Evolutionary conservation across 2,888 invertebrate genomes (phyloP).

Genomic region (Drosophila sordidula): DNA sequence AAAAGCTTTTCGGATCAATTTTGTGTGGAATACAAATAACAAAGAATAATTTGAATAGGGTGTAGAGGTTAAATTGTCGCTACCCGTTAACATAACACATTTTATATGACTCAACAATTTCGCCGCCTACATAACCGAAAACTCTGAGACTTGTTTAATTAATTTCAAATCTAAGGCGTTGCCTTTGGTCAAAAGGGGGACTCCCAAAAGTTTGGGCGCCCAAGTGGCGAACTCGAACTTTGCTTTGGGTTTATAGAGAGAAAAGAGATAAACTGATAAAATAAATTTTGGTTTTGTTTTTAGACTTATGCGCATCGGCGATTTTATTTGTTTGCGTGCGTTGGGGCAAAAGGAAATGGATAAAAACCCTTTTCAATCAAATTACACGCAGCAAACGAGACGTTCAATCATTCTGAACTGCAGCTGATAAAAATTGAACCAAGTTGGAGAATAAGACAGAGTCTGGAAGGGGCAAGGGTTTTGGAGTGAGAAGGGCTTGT

Average conservation of each 20-base stretch:
- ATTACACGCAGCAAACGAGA: slow-evolving; percentile 52
- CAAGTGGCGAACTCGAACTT: slow-evolving; percentile 29
- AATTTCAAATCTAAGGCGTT: slow-evolving; percentile 33
- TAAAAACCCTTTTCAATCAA: slow-evolving; percentile 74
- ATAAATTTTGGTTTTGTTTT: slow-evolving; percentile 27
- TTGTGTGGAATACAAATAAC: neutral
- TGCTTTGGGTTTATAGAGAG: slow-evolving; percentile 4
- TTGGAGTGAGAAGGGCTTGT: no score
- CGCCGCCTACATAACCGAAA: neutral
- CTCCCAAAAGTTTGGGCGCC: slow-evolving; percentile 11
- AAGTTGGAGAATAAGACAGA: neutral
- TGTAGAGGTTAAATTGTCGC: neutral
- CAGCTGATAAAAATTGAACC: slow-evolving; percentile 22
- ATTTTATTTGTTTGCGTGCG: slow-evolving; percentile 62
- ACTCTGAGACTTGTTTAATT: slow-evolving; percentile 46
- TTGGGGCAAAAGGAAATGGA: slow-evolving; percentile 2
- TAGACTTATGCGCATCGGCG: slow-evolving; percentile 51
- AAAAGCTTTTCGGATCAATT: neutral
- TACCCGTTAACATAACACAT: neutral
- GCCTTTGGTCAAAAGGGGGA: slow-evolving; percentile 3
- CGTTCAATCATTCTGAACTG: slow-evolving; percentile 60
- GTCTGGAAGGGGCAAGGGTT: neutral
- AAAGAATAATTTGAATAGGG: no score
- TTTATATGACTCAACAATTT: slow-evolving; percentile 7
- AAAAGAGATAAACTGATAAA: slow-evolving; percentile 13